Evolutionary conservation across 2,113 vertebrate species (phyloP), one percentile per base, ranked within the genome.

Genomic region (Siniperca chuatsi): DNA sequence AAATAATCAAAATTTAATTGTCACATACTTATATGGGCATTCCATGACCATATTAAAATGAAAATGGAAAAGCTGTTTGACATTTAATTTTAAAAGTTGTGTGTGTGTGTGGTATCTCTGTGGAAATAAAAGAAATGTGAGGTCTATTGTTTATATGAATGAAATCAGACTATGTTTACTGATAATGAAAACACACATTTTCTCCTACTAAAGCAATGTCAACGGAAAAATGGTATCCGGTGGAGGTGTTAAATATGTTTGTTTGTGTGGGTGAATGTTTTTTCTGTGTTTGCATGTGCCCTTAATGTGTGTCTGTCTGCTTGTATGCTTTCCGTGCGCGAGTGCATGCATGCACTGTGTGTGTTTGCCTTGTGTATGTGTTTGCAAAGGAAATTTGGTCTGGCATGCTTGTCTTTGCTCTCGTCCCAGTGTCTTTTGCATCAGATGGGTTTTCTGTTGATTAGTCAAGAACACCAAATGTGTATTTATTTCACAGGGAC

Each of bases 111-210:
- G 15, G 10, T 23, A 40, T 68, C 25, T 57, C 10, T 44, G 42
- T 6, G 8, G 9, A 73, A 81, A 73, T 44, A 54, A 54, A 74
- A 81, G 8, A 20, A 55, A 72, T 42, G 16, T 8, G 42, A 35
- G 52, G 42, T 35, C 13, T 25, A 8, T 48, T 70, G 35, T 71
- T 54, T 64, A 13, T 35, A 2, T 58, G 64, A 64, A 68, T 69
- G 44, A 85, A 75, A 85, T 85, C 0, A 3, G 13, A 44, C 18
- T 15, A 48, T 65, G 35, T 73, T 81, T 79, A 64, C 21, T 52
- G 25, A 74, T 70, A 35, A 52, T 65, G 29, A 75, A 75, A 68
- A 74, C 42, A 57, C 18, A 79, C 70, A 74, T 85, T 83, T 72
- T 46, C 52, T 83, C 48, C 61, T 1, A 25, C 62, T 76, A 44